Conservation (phyloP, 2,888 invertebrate genomes). For the Dasypolia templi region DNA sequence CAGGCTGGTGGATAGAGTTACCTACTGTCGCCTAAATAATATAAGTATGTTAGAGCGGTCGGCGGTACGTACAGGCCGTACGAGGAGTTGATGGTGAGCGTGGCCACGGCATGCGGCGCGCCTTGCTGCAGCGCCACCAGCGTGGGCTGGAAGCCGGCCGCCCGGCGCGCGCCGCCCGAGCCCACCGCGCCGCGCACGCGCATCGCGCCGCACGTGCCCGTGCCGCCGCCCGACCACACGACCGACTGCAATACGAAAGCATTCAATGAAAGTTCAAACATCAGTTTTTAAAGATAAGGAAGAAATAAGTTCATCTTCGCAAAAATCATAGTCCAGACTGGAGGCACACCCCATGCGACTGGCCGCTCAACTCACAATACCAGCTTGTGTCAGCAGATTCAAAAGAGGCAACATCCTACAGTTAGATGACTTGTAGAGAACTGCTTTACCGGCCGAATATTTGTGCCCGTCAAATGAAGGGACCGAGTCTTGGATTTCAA, state of each 20-base stretch:
- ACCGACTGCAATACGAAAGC: constrained; percentile 68
- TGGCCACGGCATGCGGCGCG: constrained; percentile 95
- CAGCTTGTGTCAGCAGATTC: background rate
- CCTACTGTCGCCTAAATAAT: no score
- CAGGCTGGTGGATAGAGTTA: no score
- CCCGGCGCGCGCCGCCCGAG: constrained; percentile 92
- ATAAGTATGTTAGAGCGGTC: background rate
- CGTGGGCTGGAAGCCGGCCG: constrained; percentile 99
- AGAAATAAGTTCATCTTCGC: background rate
- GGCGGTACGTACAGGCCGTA: constrained; percentile 97
- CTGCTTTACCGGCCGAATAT: no score
- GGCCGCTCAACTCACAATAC: background rate
- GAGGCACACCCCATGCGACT: background rate
- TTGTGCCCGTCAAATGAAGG: no score
- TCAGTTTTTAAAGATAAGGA: background rate
- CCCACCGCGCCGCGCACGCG: constrained; percentile 85
- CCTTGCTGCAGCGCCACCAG: constrained; percentile 97
- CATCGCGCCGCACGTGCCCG: constrained; percentile 64
- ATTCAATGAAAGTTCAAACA: background rate
- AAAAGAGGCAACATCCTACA: no score
- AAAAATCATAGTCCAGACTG: background rate
- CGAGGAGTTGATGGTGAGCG: constrained; percentile 98
- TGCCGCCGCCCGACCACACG: constrained; percentile 69
- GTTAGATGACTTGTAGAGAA: no score
- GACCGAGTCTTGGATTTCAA: no score